Conservation (phyloP, 2,888 invertebrate species). For the Pecten maximus region DNA sequence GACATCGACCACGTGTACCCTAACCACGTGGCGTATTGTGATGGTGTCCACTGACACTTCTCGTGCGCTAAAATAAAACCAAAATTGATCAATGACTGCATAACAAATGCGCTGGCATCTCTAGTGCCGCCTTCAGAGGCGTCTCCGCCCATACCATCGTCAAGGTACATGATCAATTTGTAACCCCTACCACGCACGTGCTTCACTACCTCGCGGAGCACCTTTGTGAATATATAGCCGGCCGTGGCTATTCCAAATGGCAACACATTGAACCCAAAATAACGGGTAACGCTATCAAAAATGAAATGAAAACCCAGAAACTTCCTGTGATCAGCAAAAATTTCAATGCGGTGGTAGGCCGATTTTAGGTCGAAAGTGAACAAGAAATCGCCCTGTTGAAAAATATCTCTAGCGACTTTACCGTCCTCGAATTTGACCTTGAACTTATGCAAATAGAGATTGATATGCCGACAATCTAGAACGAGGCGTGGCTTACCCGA, state of each 20-base stretch:
- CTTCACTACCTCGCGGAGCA: background rate
- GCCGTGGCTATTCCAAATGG: background rate
- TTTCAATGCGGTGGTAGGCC: conserved; percentile 46
- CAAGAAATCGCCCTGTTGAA: conserved; percentile 39
- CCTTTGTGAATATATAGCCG: background rate
- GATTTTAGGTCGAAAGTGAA: conserved; percentile 46
- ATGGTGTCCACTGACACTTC: too few species aligned
- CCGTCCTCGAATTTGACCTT: conserved; percentile 46
- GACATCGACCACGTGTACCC: too few species aligned
- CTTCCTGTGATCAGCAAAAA: conserved; percentile 38
- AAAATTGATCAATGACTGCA: too few species aligned
- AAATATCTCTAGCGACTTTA: background rate
- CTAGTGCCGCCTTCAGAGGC: too few species aligned
- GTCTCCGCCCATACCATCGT: too few species aligned
- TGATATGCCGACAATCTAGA: conserved; percentile 41
- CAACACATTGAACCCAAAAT: background rate
- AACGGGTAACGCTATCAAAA: background rate
- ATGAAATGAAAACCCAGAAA: conserved; percentile 37
- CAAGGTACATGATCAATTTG: too few species aligned
- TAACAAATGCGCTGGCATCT: too few species aligned
- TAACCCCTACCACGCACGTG: too few species aligned
- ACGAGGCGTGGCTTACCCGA: conserved; percentile 35
- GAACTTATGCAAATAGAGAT: conserved; percentile 40
- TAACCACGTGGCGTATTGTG: too few species aligned
- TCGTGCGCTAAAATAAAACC: too few species aligned